These are phyloP conservation scores for Etia nguti DNA, from an alignment of 2,113 vertebrate genomes.

Conservation along the genomic window DNA sequence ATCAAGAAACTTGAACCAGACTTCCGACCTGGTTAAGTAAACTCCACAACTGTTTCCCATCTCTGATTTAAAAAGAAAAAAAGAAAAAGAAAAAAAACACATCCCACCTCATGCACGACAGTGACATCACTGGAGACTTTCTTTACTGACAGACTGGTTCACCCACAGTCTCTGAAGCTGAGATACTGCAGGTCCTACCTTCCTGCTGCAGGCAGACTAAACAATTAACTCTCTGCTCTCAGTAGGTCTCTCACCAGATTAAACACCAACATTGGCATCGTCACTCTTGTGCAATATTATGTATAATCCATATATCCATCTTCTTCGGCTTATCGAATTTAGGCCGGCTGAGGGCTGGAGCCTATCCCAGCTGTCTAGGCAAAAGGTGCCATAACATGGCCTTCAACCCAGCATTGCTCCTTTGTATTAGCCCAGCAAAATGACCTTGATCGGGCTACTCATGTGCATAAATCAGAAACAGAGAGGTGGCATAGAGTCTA, in stretches of 20 bases:
- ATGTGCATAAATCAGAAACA: not conserved
- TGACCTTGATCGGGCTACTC: not conserved
- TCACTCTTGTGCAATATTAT: not conserved
- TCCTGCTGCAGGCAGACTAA: not conserved
- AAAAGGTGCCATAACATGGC: not conserved
- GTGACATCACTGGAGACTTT: not conserved
- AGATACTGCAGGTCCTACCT: not conserved
- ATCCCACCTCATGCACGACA: not conserved
- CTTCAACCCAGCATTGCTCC: not conserved
- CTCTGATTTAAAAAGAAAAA: not conserved
- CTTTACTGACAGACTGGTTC: not conserved
- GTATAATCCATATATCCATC: fast-evolving
- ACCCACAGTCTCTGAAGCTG: not conserved
- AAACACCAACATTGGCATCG: not conserved
- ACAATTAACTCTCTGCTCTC: not conserved
- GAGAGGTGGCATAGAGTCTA: not conserved
- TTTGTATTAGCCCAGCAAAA: not conserved
- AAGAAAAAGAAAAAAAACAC: not conserved
- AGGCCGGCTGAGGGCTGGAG: not conserved
- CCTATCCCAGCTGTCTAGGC: not conserved
- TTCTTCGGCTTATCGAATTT: not conserved
- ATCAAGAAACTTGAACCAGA: not conserved
- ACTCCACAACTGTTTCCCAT: not conserved
- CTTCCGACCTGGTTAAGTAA: not conserved
- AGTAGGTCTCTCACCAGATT: not conserved